phyloP scores from a whole-genome alignment of 1,140 invertebrate species.

The Bombus polaris region DNA sequence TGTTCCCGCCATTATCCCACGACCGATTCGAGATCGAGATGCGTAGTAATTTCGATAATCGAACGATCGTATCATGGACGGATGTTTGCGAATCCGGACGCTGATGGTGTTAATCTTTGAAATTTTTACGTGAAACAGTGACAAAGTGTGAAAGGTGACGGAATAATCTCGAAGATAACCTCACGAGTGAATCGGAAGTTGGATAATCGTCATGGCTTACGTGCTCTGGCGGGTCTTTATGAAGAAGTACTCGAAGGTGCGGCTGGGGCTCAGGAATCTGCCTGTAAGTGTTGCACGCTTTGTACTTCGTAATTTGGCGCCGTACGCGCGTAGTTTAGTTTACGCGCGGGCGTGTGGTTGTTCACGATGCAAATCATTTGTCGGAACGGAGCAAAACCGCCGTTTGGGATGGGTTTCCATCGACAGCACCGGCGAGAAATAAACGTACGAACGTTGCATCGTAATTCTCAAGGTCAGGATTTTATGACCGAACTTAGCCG shows the following conservation, averaged over 20 bases:
- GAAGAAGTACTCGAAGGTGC: slow-evolving; percentile 82
- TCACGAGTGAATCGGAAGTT: not conserved
- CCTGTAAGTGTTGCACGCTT: slow-evolving; percentile 74
- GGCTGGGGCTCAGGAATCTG: slow-evolving; percentile 80
- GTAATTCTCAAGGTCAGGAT: slow-evolving; percentile 40
- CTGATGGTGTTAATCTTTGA: not conserved
- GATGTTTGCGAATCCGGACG: not conserved
- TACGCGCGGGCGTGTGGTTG: slow-evolving; percentile 7
- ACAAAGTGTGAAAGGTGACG: not conserved
- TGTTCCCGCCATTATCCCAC: not conserved
- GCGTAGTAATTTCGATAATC: slow-evolving; percentile 15
- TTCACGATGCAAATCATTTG: slow-evolving; percentile 24
- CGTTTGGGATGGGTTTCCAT: not conserved
- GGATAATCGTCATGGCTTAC: slow-evolving; percentile 80
- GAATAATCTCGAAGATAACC: not conserved
- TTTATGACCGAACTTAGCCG: slow-evolving; percentile 36
- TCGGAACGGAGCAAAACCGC: not conserved
- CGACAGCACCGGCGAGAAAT: not conserved
- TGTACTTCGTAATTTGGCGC: slow-evolving; percentile 46
- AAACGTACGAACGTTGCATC: slow-evolving; percentile 9
- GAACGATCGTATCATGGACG: not conserved
- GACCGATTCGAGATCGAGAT: slow-evolving; percentile 27
- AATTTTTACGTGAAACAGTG: not conserved
- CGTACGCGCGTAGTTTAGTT: slow-evolving; percentile 8
- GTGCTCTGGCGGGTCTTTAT: slow-evolving; percentile 82